Evolutionary conservation across 2,888 invertebrate genomes (phyloP).

Genomic region (Brenthis ino): DNA sequence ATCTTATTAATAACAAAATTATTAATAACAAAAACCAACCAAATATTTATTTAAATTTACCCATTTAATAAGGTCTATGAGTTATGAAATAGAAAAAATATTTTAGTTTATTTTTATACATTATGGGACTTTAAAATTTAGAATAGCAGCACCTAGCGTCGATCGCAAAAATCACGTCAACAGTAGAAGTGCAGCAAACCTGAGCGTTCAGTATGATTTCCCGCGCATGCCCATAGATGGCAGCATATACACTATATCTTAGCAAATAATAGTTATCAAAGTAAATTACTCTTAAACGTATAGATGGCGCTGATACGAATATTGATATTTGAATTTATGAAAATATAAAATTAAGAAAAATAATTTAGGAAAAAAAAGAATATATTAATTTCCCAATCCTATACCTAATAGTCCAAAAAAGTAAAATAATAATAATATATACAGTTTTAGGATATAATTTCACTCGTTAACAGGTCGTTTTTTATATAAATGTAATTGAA

Average conservation of each 20-base stretch:
- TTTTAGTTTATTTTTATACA: too few relatives aligned
- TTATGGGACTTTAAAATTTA: background rate
- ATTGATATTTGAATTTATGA: background rate
- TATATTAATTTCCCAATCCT: too few relatives aligned
- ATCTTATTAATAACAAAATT: too few relatives aligned
- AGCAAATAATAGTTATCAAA: constrained; percentile 39
- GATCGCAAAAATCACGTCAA: constrained; percentile 42
- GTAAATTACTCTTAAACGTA: constrained; percentile 51
- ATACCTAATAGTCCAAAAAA: too few relatives aligned
- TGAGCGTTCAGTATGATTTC: constrained; percentile 51
- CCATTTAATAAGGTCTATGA: too few relatives aligned
- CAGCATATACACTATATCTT: constrained; percentile 48
- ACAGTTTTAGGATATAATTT: too few relatives aligned
- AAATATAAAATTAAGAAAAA: background rate
- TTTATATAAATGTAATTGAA: too few relatives aligned
- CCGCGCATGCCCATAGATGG: constrained; percentile 68
- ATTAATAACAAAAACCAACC: too few relatives aligned
- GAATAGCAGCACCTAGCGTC: constrained; percentile 52
- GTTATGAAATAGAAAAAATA: too few relatives aligned
- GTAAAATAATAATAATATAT: too few relatives aligned
- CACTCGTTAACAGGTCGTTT: too few relatives aligned
- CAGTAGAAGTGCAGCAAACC: constrained; percentile 37
- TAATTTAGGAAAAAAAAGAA: background rate
- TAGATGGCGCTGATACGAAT: constrained; percentile 62
- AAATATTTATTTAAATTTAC: too few relatives aligned